A percentile compares a stretch with the other conserved stretches of the same genome.
Evolutionary conservation across 2,797 vertebrate genomes (phyloP).

Genomic region (Anas acuta): DNA sequence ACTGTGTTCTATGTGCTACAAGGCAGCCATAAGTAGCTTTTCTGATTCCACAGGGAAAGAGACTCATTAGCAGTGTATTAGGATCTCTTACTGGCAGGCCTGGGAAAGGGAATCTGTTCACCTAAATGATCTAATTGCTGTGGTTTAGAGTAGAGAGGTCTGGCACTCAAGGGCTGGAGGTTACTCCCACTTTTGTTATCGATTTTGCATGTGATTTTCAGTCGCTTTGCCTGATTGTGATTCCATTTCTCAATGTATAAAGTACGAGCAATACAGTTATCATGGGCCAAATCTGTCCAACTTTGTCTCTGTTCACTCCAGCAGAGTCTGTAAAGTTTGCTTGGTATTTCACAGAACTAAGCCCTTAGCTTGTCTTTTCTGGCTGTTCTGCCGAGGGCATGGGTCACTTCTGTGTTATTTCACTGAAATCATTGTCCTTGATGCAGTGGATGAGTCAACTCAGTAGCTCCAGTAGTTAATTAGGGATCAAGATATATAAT

Average conservation of each 20-base stretch:
- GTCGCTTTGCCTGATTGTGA: neutral
- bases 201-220: neutral
- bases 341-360: neutral
- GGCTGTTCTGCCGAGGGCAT: neutral
- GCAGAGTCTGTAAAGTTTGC: neutral
- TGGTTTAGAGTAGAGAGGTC: neutral
- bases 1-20: neutral
- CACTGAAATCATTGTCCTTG: neutral
- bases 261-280: neutral
- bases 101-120: neutral
- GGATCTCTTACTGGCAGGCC: neutral
- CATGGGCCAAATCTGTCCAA: neutral
- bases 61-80: neutral
- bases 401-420: neutral
- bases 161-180: neutral
- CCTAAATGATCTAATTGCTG: neutral
- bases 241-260: neutral
- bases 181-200: neutral
- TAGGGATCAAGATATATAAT: neutral
- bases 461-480: neutral
- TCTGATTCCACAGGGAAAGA: neutral
- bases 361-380: neutral
- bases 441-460: neutral
- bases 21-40: neutral
- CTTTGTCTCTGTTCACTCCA: neutral